Base-by-base conservation (phyloP, 2,113 vertebrate genomes). In the Loxodonta africana region DNA sequence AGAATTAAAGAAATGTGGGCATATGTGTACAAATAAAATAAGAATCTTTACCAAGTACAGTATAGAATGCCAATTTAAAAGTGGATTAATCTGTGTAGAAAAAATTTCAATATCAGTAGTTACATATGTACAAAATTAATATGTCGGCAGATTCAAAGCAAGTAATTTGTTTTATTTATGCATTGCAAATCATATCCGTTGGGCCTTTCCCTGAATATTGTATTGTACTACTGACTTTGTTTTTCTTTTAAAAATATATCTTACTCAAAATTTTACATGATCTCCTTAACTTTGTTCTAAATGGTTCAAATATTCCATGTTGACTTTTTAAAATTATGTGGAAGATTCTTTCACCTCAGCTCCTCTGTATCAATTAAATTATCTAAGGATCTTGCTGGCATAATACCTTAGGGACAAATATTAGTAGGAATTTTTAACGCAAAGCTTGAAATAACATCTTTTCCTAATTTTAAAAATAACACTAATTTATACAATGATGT, bases 11-110 rank as follows among this genome's bases (percentile, higher is more conserved):
- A 77, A 76, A 91, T 57, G 25, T 46, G 18, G 1, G 23, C 1
- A 77, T 37, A 88, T 30, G 14, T 88, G 7, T 92, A 77, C 17
- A 92, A 88, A 92, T 74, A 84, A 89, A 91, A 94, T 87, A 84
- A 0, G 71, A 65, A 28, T 76, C 5, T 28, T 76, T 90, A 65
- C 23, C 46, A 83, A 37, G 8, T 67, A 57, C 2, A 51, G 4
- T 30, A 85, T 1, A 57, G 15, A 96, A 73, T 20, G 15, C 26
- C 73, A 92, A 85, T 15, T 41, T 77, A 83, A 17, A 90, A 87
- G 44, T 60, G 25, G 18, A 12, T 8, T 67, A 65, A 30, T 67
- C 18, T 77, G 5, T 67, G 18, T 17, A 28, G 10, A 80, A 93
- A 90, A 90, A 90, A 15, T 5, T 77, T 51, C 28, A 80, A 0